Percentiles rank a stretch among this genome's conserved stretches.
phyloP scores from a whole-genome alignment of 2,113 vertebrate species.

The Oenanthe oenanthe region DNA sequence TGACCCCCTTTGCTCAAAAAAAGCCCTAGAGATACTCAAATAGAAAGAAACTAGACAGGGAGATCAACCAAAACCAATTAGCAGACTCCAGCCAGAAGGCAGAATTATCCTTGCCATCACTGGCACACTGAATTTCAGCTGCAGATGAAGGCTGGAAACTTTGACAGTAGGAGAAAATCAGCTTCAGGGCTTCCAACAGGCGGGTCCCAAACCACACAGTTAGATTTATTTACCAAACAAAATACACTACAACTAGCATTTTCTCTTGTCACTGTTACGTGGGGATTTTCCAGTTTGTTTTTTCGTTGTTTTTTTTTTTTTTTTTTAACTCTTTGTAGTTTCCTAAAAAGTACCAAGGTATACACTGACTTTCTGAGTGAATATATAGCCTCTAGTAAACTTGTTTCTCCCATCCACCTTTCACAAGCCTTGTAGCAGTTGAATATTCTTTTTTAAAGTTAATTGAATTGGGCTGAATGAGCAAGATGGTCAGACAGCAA shows the following conservation, averaged over 20 bases:
- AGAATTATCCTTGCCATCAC: neutral
- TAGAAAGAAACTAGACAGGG: neutral
- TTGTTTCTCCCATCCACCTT: neutral
- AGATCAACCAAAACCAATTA: conserved; percentile 37
- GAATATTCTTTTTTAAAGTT: neutral
- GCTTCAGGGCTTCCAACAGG: conserved; percentile 9
- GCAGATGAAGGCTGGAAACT: conserved; percentile 3
- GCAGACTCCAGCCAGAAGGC: conserved; percentile 37
- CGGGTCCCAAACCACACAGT: neutral
- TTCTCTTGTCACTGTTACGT: neutral
- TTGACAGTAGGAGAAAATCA: neutral
- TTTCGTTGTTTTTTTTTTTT: too few species aligned
- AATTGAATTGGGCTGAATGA: neutral
- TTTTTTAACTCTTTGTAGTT: neutral
- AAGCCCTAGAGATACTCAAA: neutral
- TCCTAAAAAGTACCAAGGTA: neutral
- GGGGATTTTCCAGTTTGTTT: neutral
- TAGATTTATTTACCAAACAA: conserved; percentile 28
- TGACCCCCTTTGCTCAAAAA: neutral
- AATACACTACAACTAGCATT: neutral
- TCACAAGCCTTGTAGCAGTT: neutral
- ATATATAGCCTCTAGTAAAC: neutral
- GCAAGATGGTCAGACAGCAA: neutral
- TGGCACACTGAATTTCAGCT: neutral
- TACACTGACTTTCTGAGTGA: neutral